Base-by-base conservation (phyloP, 2,888 invertebrate genomes). In the Dasysyrphus albostriatus region DNA sequence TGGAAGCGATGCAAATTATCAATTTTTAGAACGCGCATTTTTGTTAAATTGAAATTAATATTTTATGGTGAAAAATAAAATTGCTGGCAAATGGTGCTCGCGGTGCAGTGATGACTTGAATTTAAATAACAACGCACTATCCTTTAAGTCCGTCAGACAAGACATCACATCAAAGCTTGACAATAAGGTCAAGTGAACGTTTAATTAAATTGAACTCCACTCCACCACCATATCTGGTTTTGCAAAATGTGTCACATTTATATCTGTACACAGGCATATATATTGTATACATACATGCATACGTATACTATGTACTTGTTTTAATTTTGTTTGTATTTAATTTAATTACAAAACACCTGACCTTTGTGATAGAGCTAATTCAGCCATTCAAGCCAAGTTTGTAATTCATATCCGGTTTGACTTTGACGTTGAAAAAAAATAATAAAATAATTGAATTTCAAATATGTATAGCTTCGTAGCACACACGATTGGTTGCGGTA, bases 351-450 rank as follows among this genome's bases (percentile, higher is more conserved):
- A 70, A 75, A 84, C 74, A 84, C 58, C 44, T 75, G 74, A 80
- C 80, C 70, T 72, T 80, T 84, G 80, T 56, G 63, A 70, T 69
- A 16, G n/a, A 39, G 73, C 74, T 56, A 56, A 82, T 76, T 77
- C 72, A 77, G 77, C 54, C 65, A 61, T 37, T 69, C 51, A 69
- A 54, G 54, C 54, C 47, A 54, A 76, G 81, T 72, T 76, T 81
- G 81, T 85, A 72, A 81, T 49, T 83, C 67, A 69, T 74, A 85
- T 85, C 84, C 84, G 84, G 80, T 69, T 85, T 59, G 76, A 51
- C 65, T 80, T 65, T 76, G 70, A 75, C 69, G 74, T 79, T 69
- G 14, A 61, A 61, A 69, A 39, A 70, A 61, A 16, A 32, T 10
- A 59, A 59, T 10, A 59, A 24, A 24, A 59, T 61, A 63, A 81